Evolutionary conservation across 2,113 vertebrate genomes (phyloP).

Genomic region (Colinus virginianus): DNA sequence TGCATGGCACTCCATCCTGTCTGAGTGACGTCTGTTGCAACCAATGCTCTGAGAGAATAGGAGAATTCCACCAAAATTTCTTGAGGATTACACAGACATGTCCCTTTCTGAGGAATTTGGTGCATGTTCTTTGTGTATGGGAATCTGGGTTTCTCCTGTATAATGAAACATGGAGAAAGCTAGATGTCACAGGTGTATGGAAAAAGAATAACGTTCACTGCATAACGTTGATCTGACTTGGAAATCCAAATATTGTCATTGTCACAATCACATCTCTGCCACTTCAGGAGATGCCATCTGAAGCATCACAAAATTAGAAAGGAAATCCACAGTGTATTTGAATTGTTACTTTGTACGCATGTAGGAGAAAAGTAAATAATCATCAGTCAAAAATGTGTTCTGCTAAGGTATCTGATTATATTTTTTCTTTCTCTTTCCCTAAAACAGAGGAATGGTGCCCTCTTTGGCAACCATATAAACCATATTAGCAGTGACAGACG

Average conservation of each 20-base stretch:
- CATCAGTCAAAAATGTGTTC: neutral
- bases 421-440: constrained; percentile 80
- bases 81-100: neutral
- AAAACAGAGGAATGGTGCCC: constrained; percentile 93
- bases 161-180: constrained; percentile 31
- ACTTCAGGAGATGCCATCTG: constrained; percentile 38
- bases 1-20: constrained; percentile 71
- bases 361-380: constrained; percentile 43
- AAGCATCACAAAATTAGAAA: constrained; percentile 36
- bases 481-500: constrained; percentile 92
- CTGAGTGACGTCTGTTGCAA: constrained; percentile 23
- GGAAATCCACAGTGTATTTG: constrained; percentile 44
- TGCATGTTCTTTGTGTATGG: constrained; percentile 21
- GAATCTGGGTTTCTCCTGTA: neutral
- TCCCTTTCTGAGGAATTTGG: neutral
- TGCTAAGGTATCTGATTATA: constrained; percentile 4
- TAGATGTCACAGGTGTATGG: neutral
- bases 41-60: neutral
- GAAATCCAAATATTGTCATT: neutral
- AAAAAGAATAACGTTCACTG: constrained; percentile 28
- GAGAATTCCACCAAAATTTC: neutral
- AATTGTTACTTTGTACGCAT: constrained; percentile 45
- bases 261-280: constrained; percentile 8
- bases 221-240: neutral
- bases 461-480: constrained; percentile 96